phyloP scores from a whole-genome alignment of 2,797 vertebrate genomes.

The Limnodromus scolopaceus region DNA sequence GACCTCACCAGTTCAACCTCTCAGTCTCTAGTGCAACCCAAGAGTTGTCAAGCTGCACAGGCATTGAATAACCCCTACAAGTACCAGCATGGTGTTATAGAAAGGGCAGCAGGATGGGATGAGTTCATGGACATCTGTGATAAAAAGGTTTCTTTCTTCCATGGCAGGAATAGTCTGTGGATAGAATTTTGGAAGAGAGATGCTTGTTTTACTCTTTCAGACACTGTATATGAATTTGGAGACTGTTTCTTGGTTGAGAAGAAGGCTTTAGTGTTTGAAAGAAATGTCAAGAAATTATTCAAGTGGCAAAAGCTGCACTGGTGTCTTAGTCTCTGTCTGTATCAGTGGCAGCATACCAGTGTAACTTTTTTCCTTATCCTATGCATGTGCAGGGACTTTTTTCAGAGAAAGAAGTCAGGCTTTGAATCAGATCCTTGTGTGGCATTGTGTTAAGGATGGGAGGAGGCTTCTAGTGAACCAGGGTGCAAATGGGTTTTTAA shows the following conservation, averaged over 20 bases:
- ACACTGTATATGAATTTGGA: neutral
- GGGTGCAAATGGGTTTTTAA: neutral
- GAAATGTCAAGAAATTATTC: neutral
- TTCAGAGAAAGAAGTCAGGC: neutral
- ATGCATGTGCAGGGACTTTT: neutral
- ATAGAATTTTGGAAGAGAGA: neutral
- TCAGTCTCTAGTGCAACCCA: neutral
- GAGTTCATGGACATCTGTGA: neutral
- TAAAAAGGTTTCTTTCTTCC: neutral
- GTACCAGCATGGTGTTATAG: neutral
- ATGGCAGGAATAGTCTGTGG: neutral
- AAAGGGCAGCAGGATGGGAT: neutral
- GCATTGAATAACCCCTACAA: neutral
- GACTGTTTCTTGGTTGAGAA: neutral
- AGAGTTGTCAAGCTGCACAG: neutral
- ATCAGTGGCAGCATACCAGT: neutral
- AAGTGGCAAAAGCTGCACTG: rapidly evolving
- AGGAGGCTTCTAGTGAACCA: neutral
- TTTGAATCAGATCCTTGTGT: neutral
- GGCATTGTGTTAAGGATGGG: neutral
- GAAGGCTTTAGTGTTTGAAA: neutral
- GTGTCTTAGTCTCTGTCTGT: neutral
- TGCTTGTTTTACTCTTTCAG: neutral
- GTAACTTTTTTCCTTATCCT: neutral
- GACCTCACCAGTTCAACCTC: neutral